Base-by-base conservation (phyloP, 2,888 invertebrate genomes). In the Polydesmus complanatus region DNA sequence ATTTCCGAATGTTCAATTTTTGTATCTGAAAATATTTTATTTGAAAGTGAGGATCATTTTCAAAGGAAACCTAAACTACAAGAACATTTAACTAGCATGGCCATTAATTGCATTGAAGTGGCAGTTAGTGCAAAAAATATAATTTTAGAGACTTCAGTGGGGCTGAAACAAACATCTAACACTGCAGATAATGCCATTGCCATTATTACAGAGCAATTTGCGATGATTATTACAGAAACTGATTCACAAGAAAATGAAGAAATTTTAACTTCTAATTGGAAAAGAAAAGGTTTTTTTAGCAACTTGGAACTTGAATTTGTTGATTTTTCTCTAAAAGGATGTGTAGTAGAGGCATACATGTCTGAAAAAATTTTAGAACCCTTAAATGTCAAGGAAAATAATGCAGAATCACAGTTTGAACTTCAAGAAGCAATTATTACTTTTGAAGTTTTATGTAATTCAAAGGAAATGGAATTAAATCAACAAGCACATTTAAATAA, bases 21-120 rank as follows among this genome's bases (percentile, higher is more conserved):
- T 56, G 52, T 66, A 27, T 64, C 65, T 57, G 65, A 67, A 65
- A 64, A 63, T 14, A 57, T 65, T 18, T 63, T 64, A 49, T 65
- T 66, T 50, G 56, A 64, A 8, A 66, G 63, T 27, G 67, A 66
- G 62, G 62, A 62, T 53, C 62, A 64, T 26, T 55, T 65, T 19
- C 57, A 58, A 1, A n/a, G n/a, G n/a, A n/a, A n/a, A n/a, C n/a
- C n/a, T n/a, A n/a, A n/a, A n/a, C n/a, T n/a, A n/a, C n/a, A n/a
- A n/a, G n/a, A n/a, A n/a, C n/a, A n/a, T n/a, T n/a, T n/a, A n/a
- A n/a, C 51, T 3, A 23, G 27, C 14, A 27, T 56, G n/a, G 21
- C 50, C n/a, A 52, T 52, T n/a, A 57, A 57, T 22, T 27, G 56
- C 2, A 27, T 57, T 14, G 21, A 26, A 8, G 25, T 57, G 26